Base-by-base conservation (phyloP, 2,113 vertebrate species). In the Calyptomena viridis region DNA sequence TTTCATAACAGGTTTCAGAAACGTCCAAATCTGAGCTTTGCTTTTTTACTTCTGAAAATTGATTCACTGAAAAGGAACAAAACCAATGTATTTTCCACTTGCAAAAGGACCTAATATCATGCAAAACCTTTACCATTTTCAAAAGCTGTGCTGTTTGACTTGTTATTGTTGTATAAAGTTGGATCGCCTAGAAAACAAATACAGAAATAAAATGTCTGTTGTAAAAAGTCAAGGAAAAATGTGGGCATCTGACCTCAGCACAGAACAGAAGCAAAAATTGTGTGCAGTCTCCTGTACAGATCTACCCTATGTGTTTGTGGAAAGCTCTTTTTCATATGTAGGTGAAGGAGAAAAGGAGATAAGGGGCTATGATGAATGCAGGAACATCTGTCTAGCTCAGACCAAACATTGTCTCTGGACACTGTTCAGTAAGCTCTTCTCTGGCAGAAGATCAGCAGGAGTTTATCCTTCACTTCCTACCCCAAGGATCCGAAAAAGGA, bases 1-100 rank as follows among this genome's bases (percentile, higher is more conserved):
- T 95, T 96, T 92, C 69, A 82, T 78, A 87, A 89, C 1, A 5
- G 90, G 40, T 88, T 87, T 82, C 64, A 93, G 84, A 92, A 95
- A 86, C 59, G 84, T 94, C 78, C 81, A 89, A 63, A 89, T 44
- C 55, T 89, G 39, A 1, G 0, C 39, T 72, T 90, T 91, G 56
- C 33, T 49, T 59, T 84, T 75, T 82, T 39, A 23, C 33, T 69
- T 66, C 2, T 5, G 30, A 56, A 88, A 92, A 86, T 3, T 27
- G 12, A 62, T 83, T 74, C 9, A 63, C 19, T 67, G 63, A 56
- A 81, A 88, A 74, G 47, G 28, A 80, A 74, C 9, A 85, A 69
- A 64, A 69, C 17, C 19, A 17, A 33, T 40, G 16, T 42, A 37
- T 86, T 96, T 93, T 90, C 59, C 59, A 74, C 19, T 63, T 76